Evolutionary conservation across 2,113 vertebrate genomes (phyloP).

Genomic region (Triplophysa dalaica): DNA sequence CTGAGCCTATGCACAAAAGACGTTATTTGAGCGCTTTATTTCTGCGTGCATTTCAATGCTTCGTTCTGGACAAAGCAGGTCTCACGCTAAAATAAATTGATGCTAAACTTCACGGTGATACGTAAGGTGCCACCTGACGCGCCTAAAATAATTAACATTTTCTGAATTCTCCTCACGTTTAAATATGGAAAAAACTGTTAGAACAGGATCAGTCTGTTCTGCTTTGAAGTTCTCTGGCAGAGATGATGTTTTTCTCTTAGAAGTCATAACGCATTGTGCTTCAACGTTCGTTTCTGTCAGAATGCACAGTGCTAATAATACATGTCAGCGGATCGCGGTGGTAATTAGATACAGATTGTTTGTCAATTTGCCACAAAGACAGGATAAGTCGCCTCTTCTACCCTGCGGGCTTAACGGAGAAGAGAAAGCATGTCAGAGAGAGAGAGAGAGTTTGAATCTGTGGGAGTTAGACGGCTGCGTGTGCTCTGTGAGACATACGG

Average conservation of each 20-base stretch:
- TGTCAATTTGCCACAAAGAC: constrained; percentile 40
- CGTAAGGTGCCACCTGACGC: background rate
- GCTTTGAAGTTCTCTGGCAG: constrained; percentile 25
- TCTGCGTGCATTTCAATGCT: background rate
- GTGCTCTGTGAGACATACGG: constrained; percentile 16
- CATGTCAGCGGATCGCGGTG: constrained; percentile 32
- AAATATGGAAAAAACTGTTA: background rate
- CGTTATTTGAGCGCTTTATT: constrained; percentile 21
- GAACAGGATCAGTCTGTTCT: constrained; percentile 12
- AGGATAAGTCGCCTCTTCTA: constrained; percentile 33
- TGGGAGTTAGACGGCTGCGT: constrained; percentile 1
- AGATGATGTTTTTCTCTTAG: background rate
- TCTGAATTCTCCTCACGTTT: background rate
- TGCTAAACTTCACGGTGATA: background rate
- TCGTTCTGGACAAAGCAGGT: background rate
- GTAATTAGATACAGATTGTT: constrained; percentile 42
- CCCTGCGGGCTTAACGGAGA: constrained; percentile 33
- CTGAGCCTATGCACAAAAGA: background rate
- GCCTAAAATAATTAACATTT: background rate
- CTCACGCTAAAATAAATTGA: background rate
- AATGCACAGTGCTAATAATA: constrained; percentile 15
- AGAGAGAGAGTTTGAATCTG: constrained; percentile 17
- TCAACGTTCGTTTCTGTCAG: constrained; percentile 15
- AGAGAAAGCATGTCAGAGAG: constrained; percentile 17
- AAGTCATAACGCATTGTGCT: background rate